Base-by-base conservation (phyloP, 2,888 invertebrate genomes). In the Sesia bembeciformis region DNA sequence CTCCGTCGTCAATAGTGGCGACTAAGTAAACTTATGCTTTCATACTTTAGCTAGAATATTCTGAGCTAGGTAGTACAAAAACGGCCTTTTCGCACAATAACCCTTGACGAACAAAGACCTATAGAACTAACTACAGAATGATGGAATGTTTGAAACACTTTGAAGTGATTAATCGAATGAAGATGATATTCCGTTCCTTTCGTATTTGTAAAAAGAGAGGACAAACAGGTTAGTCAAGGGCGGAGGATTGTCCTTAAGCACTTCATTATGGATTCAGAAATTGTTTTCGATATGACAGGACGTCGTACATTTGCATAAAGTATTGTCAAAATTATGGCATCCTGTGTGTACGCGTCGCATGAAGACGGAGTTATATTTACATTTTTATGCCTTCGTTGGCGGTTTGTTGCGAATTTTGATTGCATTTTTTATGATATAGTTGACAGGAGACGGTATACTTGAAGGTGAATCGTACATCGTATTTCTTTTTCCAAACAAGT, bases 251-350 rank as follows among this genome's bases (percentile, higher is more conserved):
- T 46, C n/a, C 46, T 46, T 8, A 8, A 23, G 8, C 23, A 23
- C 46, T 4, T 46, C 23, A 46, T 46, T 23, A 8, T 46, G n/a
- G 46, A 46, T 46, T 46, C 46, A 46, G n/a, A 7, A 46, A 46
- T 46, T 46, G 46, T 46, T 46, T 46, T 4, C n/a, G 8, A 7
- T 43, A 8, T 43, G 43, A 46, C 46, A 46, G 46, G 46, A 46
- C 46, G 46, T 5, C 23, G 46, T 46, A 23, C 23, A 23, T 46
- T 46, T 46, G 46, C 46, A 46, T 46, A 46, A 46, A 7, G n/a
- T 46, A 46, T 56, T 54, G 53, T 56, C 57, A 56, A 61, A 60
- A 56, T 60, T 56, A 56, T 57, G 56, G 57, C 58, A 58, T 61
- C 62, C 60, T 57, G 59, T 49, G 57, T 58, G 58, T 59, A 53